A percentile compares a stretch with the other conserved stretches of the same genome.
These are phyloP conservation scores for Cladorhizidae sp. DNA, from an alignment of 37 sponge, comb jelly and placozoan species.

Conservation along the genomic window DNA sequence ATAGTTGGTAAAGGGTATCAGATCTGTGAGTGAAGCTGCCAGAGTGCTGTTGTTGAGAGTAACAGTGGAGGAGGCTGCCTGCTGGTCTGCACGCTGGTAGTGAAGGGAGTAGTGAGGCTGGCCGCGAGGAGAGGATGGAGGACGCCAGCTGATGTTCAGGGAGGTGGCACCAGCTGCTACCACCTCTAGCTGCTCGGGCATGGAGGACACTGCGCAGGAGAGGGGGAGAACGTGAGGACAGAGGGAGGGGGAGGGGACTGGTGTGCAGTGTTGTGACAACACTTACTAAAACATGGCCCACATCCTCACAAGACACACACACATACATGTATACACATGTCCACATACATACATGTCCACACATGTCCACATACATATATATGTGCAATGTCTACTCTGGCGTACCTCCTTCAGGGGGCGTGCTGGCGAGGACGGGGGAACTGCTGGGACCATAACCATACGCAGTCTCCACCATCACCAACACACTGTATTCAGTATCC, in stretches of 20 bases:
- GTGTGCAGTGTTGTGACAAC: not conserved
- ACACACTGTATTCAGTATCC: constrained; percentile 21
- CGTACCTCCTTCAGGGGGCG: constrained; percentile 23
- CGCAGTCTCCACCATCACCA: constrained; percentile 1
- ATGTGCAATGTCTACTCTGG: no score
- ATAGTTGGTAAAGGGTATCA: constrained; percentile 47
- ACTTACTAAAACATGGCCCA: no score
- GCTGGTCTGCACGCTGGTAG: not conserved
- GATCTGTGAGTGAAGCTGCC: not conserved
- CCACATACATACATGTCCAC: no score
- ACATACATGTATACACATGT: no score
- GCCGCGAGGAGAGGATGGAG: constrained; percentile 1
- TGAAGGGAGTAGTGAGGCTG: not conserved
- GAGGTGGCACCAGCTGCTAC: not conserved
- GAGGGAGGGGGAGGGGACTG: not conserved
- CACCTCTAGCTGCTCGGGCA: not conserved
- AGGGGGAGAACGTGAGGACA: constrained; percentile 4
- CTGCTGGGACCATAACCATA: constrained; percentile 33
- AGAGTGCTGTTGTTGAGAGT: not conserved
- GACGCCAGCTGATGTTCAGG: constrained; percentile 11
- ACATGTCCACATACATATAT: no score
- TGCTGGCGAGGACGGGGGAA: not conserved
- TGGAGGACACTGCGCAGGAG: not conserved
- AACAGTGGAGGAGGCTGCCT: not conserved
- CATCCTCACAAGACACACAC: no score